Conservation (phyloP, 1,140 invertebrate species). For the Listronotus bonariensis region DNA sequence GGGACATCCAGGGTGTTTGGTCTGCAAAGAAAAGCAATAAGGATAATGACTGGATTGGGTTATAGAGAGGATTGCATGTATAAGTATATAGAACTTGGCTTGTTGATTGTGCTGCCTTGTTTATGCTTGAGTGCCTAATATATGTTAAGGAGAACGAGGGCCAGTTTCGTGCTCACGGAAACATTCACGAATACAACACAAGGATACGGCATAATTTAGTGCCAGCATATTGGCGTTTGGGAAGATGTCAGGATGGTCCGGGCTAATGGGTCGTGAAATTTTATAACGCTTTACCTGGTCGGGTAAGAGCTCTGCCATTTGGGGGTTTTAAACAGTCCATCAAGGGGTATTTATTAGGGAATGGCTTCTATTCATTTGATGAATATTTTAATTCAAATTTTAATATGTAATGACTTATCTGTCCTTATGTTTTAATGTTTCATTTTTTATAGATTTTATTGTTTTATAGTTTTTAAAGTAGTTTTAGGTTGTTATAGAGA, state of each 20-base stretch:
- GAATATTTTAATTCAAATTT: too few relatives aligned
- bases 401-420: too few relatives aligned
- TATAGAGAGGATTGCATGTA: not conserved
- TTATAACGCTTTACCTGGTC: not conserved
- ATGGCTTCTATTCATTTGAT: too few relatives aligned
- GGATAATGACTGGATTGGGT: not conserved
- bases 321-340: too few relatives aligned
- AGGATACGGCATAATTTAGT: not conserved
- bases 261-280: constrained; percentile 2
- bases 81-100: not conserved
- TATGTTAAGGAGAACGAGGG: too few relatives aligned
- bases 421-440: too few relatives aligned
- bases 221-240: not conserved
- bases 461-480: too few relatives aligned
- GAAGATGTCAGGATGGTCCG: constrained; percentile 4
- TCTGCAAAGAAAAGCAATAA: not conserved
- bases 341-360: too few relatives aligned
- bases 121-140: not conserved
- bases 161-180: too few relatives aligned
- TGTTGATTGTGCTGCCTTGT: not conserved
- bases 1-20: not conserved
- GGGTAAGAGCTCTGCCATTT: too few relatives aligned
- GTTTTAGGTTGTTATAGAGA: too few relatives aligned
- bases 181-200: not conserved
- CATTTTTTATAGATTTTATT: too few relatives aligned